phyloP scores from a whole-genome alignment of 2,888 invertebrate genomes.

The Raillietiella orientalis region DNA sequence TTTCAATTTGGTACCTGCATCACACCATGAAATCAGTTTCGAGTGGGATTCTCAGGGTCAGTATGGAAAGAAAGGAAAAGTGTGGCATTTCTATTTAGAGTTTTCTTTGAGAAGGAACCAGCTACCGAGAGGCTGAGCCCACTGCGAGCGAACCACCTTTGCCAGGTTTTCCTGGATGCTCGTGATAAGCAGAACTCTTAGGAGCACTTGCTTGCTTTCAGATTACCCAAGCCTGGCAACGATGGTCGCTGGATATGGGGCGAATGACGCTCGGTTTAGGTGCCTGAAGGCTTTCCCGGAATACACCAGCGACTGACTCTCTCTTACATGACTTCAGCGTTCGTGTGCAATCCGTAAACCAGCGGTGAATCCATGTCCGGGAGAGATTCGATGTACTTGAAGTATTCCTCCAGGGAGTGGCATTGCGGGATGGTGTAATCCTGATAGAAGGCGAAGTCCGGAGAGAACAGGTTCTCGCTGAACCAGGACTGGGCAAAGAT shows the following conservation, averaged over 20 bases:
- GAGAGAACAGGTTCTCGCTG: slow-evolving; percentile 51
- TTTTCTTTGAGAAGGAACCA: too few species aligned
- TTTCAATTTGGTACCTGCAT: slow-evolving; percentile 57
- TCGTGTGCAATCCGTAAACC: slow-evolving; percentile 80
- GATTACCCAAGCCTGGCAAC: too few species aligned
- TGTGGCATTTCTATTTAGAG: too few species aligned
- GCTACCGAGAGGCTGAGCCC: too few species aligned
- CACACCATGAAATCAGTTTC: background rate
- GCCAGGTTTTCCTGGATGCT: too few species aligned
- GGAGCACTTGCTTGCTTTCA: too few species aligned
- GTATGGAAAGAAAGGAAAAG: background rate
- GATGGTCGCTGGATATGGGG: too few species aligned
- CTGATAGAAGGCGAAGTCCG: slow-evolving; percentile 71
- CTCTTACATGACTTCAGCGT: slow-evolving; percentile 78
- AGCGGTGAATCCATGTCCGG: slow-evolving; percentile 66
- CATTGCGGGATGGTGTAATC: slow-evolving; percentile 73
- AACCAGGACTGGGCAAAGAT: slow-evolving; percentile 82
- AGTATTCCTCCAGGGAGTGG: slow-evolving; percentile 15
- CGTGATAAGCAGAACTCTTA: too few species aligned
- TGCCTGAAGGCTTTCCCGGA: too few species aligned
- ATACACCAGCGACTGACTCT: too few species aligned
- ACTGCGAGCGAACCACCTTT: too few species aligned
- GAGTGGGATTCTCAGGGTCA: background rate
- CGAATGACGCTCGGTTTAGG: too few species aligned
- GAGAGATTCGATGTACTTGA: slow-evolving; percentile 55